A percentile compares a stretch with the other conserved stretches of the same genome.
Evolutionary conservation across 2,888 invertebrate genomes (phyloP).

Genomic region (Dicycla oo): DNA sequence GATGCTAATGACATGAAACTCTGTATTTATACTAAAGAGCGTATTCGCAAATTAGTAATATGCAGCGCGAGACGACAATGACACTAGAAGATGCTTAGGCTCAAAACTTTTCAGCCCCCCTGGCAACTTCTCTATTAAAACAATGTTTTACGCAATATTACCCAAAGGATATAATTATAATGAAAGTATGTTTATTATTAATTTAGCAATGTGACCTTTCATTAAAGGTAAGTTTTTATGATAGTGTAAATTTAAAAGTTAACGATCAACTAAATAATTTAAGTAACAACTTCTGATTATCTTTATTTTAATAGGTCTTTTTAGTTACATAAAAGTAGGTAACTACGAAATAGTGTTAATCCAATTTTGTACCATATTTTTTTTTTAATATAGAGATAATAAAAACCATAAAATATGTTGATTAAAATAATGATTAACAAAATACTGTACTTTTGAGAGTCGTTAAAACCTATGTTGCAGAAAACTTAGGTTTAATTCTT

Average conservation of each 20-base stretch:
- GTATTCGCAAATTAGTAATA: no score
- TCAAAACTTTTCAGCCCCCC: no score
- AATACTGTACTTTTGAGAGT: background rate
- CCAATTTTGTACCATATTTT: background rate
- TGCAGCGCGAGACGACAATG: no score
- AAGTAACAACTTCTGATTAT: constrained; percentile 2
- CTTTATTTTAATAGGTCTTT: background rate
- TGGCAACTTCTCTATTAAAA: background rate
- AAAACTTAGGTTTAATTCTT: background rate
- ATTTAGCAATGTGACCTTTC: background rate
- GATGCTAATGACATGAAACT: no score
- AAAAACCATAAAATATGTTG: constrained; percentile 1
- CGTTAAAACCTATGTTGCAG: constrained; percentile 1
- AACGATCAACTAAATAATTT: constrained; percentile 1
- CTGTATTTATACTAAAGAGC: no score
- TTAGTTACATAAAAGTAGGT: background rate
- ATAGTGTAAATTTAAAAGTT: constrained; percentile 1
- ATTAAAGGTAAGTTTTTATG: constrained; percentile 4
- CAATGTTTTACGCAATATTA: background rate
- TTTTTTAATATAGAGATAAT: background rate
- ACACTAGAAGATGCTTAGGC: no score
- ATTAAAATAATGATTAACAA: constrained; percentile 4
- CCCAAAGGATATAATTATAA: background rate
- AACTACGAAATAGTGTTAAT: background rate
- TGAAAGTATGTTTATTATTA: background rate